Conservation (phyloP, 1,140 invertebrate species). For the Artemia franciscana region DNA sequence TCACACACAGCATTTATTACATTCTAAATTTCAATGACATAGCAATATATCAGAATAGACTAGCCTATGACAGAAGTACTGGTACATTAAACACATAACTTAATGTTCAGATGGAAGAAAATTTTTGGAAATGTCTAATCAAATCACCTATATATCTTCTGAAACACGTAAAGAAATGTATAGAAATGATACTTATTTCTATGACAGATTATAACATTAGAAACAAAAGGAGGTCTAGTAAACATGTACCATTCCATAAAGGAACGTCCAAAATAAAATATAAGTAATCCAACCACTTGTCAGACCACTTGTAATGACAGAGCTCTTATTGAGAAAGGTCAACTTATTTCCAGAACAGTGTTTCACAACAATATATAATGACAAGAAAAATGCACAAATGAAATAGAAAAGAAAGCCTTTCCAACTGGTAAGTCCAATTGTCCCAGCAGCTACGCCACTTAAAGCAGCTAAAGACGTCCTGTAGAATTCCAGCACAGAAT, state of each 20-base stretch:
- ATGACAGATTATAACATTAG: too few relatives aligned
- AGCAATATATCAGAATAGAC: too few relatives aligned
- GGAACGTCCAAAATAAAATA: conserved; percentile 22
- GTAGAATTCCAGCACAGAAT: neutral
- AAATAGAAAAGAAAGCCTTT: neutral
- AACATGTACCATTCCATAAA: conserved; percentile 23
- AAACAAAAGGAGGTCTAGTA: too few relatives aligned
- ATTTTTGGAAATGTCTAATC: too few relatives aligned
- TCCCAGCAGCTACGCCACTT: neutral
- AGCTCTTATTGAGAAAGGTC: neutral
- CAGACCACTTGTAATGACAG: conserved; percentile 12
- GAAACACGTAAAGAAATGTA: too few relatives aligned
- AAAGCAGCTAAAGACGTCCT: neutral
- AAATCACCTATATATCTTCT: too few relatives aligned
- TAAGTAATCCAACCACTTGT: conserved; percentile 21
- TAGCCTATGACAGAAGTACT: too few relatives aligned
- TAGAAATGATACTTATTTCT: too few relatives aligned
- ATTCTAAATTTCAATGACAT: too few relatives aligned
- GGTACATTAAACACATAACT: too few relatives aligned
- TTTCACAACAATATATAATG: neutral
- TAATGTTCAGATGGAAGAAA: too few relatives aligned
- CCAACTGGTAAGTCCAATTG: neutral
- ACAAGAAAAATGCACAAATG: neutral
- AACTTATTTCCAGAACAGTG: neutral
- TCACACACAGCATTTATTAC: too few relatives aligned